Evolutionary conservation across 2,888 invertebrate genomes (phyloP).

Genomic region (Andrena praecox): DNA sequence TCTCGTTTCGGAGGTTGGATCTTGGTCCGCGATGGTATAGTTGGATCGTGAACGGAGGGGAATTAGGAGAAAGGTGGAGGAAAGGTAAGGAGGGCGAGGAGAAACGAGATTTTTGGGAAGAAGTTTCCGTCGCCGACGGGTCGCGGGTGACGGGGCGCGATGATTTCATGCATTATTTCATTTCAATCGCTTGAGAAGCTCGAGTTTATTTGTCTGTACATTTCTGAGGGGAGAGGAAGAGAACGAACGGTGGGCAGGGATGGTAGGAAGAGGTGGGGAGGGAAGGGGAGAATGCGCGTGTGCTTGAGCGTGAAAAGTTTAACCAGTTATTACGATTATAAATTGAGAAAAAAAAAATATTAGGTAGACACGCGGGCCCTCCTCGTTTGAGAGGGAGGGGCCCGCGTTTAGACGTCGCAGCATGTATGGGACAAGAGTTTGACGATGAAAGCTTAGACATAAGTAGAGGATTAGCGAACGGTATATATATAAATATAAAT

Average conservation of each 20-base stretch:
- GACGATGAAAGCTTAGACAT: constrained; percentile 77
- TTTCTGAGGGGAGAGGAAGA: constrained; percentile 50
- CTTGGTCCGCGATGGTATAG: background rate
- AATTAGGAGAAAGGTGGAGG: background rate
- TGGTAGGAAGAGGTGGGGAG: constrained; percentile 33
- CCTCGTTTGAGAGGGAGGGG: constrained; percentile 41
- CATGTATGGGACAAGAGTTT: constrained; percentile 71
- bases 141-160: constrained; percentile 43
- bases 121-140: constrained; percentile 42
- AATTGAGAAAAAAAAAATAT: constrained; percentile 53
- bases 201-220: constrained; percentile 73
- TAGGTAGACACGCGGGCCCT: constrained; percentile 49
- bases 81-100: too few species aligned
- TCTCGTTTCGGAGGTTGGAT: constrained; percentile 10
- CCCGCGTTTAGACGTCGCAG: constrained; percentile 56
- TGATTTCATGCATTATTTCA: constrained; percentile 76
- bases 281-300: constrained; percentile 47
- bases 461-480: constrained; percentile 79
- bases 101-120: background rate
- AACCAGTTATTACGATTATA: constrained; percentile 71
- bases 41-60: constrained; percentile 14
- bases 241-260: constrained; percentile 33
- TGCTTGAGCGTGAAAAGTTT: constrained; percentile 61
- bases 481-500: constrained; percentile 78
- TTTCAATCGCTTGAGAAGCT: constrained; percentile 69